phyloP scores from a whole-genome alignment of 1,140 invertebrate species.

The Daktulosphaira vitifoliae region DNA sequence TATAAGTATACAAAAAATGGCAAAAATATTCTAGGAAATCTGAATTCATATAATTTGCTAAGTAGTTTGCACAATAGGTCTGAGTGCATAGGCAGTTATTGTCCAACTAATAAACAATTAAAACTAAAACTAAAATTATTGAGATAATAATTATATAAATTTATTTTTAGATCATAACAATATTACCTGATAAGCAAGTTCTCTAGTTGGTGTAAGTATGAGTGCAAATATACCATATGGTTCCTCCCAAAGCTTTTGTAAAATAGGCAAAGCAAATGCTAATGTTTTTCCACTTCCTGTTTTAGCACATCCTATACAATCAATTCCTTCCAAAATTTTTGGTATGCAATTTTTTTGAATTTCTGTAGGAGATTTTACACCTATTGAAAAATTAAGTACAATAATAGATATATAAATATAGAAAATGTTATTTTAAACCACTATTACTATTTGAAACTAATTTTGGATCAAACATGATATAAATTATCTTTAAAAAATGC shows the following conservation, averaged over 20 bases:
- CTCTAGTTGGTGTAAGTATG: slow-evolving; percentile 91
- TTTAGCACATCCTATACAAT: slow-evolving; percentile 92
- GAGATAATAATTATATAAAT: no score
- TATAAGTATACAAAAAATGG: no score
- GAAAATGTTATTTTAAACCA: no score
- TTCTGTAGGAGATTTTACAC: slow-evolving; percentile 70
- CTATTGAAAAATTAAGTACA: slow-evolving; percentile 44
- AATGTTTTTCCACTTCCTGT: slow-evolving; percentile 97
- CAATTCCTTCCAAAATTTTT: slow-evolving; percentile 66
- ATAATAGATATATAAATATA: neutral
- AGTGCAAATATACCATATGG: slow-evolving; percentile 92
- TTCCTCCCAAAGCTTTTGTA: slow-evolving; percentile 83
- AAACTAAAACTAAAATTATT: no score
- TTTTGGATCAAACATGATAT: neutral
- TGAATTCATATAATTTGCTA: no score
- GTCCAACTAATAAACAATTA: no score
- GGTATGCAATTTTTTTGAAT: slow-evolving; percentile 77
- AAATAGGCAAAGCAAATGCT: slow-evolving; percentile 90
- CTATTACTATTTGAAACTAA: neutral
- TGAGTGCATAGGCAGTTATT: no score
- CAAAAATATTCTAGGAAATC: no score
- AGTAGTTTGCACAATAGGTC: no score
- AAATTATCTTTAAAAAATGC: neutral
- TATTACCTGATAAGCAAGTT: slow-evolving; percentile 71
- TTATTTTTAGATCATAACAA: neutral